phyloP scores from a whole-genome alignment of 2,888 invertebrate species.

The Xestia xanthographa region DNA sequence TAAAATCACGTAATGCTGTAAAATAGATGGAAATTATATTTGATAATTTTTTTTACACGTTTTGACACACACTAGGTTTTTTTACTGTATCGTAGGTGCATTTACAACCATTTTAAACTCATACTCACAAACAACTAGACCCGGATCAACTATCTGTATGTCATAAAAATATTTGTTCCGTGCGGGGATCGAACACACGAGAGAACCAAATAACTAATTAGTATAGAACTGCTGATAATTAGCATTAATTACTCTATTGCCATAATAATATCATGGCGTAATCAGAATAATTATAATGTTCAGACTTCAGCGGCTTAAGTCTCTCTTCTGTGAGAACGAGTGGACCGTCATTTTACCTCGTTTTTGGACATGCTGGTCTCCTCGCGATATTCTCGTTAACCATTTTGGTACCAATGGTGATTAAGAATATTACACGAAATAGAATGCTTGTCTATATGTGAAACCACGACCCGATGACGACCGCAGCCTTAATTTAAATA shows the following conservation, averaged over 20 bases:
- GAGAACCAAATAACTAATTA: no score
- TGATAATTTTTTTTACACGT: neutral
- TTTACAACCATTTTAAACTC: neutral
- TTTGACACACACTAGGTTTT: no score
- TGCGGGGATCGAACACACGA: neutral
- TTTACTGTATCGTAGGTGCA: neutral
- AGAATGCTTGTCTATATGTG: neutral
- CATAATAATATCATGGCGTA: neutral
- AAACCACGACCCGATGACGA: neutral
- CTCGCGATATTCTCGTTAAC: neutral
- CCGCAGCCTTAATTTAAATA: neutral
- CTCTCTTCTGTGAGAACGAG: neutral
- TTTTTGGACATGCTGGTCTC: neutral
- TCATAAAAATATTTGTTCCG: neutral
- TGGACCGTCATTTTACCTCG: neutral
- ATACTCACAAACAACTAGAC: neutral
- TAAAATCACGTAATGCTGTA: neutral
- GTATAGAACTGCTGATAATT: neutral
- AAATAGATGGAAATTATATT: neutral
- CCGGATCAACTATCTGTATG: neutral
- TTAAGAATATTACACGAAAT: no score
- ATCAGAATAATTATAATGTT: neutral
- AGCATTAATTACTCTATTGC: neutral
- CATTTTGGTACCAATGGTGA: neutral
- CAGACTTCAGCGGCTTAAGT: neutral